A percentile compares a stretch with the other conserved stretches of the same genome.
These are phyloP conservation scores for Archips crataeganus DNA, from an alignment of 2,888 invertebrate species.

Conservation along the genomic window DNA sequence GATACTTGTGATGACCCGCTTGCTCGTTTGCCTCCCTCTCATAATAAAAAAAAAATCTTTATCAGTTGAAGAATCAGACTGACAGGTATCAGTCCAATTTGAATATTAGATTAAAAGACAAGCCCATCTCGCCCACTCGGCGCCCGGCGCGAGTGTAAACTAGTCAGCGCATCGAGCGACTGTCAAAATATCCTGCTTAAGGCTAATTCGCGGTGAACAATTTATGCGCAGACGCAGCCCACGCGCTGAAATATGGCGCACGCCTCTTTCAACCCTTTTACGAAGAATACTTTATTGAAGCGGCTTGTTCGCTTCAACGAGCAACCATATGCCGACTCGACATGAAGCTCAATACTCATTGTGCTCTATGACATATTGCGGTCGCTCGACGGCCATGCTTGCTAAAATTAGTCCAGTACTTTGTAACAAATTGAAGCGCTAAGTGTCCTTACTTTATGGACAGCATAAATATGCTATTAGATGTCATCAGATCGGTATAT, in stretches of 20 bases:
- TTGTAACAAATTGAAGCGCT: conserved; percentile 24
- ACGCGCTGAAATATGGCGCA: conserved; percentile 78
- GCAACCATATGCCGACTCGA: conserved; percentile 63
- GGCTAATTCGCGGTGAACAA: conserved; percentile 76
- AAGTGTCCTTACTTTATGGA: conserved; percentile 17
- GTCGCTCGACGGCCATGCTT: conserved; percentile 57
- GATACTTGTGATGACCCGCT: not conserved
- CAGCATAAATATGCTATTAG: conserved; percentile 18
- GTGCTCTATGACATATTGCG: conserved; percentile 70
- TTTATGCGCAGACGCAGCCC: conserved; percentile 71
- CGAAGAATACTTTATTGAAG: conserved; percentile 77
- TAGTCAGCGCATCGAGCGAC: conserved; percentile 66
- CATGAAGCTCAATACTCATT: conserved; percentile 70
- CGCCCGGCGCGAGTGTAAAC: conserved; percentile 62
- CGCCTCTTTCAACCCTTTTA: conserved; percentile 79
- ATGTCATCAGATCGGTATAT: conserved; percentile 33
- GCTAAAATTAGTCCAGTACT: conserved; percentile 51
- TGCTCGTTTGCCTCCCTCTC: too few relatives aligned
- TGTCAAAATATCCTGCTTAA: conserved; percentile 79
- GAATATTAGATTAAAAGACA: conserved; percentile 38
- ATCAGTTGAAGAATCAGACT: conserved; percentile 22
- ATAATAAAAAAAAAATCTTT: not conserved
- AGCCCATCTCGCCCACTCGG: conserved; percentile 36
- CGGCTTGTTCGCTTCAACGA: conserved; percentile 71
- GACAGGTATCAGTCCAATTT: conserved; percentile 29